Evolutionary conservation across 2,113 vertebrate genomes (phyloP).

Genomic region (Oxyura jamaicensis): DNA sequence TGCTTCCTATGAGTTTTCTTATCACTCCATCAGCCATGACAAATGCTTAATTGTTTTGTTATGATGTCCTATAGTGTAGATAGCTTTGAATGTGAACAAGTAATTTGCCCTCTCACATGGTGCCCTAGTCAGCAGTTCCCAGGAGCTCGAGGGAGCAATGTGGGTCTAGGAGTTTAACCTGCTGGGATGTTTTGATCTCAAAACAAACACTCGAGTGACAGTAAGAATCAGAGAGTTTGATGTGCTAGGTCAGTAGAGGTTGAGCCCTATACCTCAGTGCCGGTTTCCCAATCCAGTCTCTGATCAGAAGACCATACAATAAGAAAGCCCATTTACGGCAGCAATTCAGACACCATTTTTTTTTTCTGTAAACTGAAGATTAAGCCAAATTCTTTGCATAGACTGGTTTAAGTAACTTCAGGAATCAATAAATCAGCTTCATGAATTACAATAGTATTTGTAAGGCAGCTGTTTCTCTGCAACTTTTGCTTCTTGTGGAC

Average conservation of each 20-base stretch:
- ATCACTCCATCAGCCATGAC: background rate
- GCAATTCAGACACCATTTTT: background rate
- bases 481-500: background rate
- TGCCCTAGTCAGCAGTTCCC: background rate
- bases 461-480: background rate
- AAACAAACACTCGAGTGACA: background rate
- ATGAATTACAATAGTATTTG: background rate
- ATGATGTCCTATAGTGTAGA: background rate
- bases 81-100: background rate
- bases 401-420: background rate
- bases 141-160: background rate
- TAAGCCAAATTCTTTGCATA: background rate
- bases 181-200: background rate
- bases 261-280: background rate
- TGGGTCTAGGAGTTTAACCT: background rate
- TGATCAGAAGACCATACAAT: background rate
- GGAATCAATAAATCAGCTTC: background rate
- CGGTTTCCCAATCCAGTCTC: background rate
- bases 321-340: background rate
- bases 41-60: fast-evolving
- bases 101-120: fast-evolving
- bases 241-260: background rate
- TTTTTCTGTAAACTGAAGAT: background rate
- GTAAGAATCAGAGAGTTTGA: background rate
- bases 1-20: background rate